Evolutionary conservation across 2,888 invertebrate genomes (phyloP).

Genomic region (Sussaba pulchella): DNA sequence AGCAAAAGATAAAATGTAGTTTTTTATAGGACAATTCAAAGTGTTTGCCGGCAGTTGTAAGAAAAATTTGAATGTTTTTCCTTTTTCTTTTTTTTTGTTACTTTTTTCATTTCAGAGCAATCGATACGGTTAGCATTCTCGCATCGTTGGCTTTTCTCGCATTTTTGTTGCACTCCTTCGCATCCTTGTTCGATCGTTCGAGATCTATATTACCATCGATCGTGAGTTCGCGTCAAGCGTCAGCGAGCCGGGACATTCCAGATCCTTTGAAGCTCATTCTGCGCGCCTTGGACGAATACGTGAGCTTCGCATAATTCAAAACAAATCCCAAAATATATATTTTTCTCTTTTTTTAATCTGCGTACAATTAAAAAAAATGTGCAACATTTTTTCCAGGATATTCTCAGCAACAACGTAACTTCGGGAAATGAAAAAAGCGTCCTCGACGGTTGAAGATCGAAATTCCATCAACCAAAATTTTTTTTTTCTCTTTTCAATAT

Average conservation of each 20-base stretch:
- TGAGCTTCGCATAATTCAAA: conserved; percentile 66
- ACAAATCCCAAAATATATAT: too few species aligned
- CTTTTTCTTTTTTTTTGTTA: too few species aligned
- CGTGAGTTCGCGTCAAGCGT: conserved; percentile 73
- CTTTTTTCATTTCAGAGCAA: conserved; percentile 76
- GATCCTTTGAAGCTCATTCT: conserved; percentile 75
- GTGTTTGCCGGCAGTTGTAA: too few species aligned
- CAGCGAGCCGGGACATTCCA: conserved; percentile 67
- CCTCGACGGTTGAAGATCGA: background rate
- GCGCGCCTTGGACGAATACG: conserved; percentile 80
- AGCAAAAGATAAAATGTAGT: too few species aligned
- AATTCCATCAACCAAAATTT: background rate
- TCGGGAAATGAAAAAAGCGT: conserved; percentile 17
- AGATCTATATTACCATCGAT: conserved; percentile 80
- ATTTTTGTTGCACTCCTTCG: conserved; percentile 83
- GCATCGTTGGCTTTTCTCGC: conserved; percentile 83
- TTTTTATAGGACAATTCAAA: too few species aligned
- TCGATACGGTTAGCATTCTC: conserved; percentile 82
- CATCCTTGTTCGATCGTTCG: conserved; percentile 80
- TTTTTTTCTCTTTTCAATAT: background rate
- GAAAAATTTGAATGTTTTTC: conserved; percentile 5
- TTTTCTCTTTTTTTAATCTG: background rate
- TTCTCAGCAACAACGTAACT: conserved; percentile 51
- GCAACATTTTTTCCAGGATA: conserved; percentile 58
- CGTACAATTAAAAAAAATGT: background rate